Percentiles rank a stretch among this genome's conserved stretches.
phyloP scores from a whole-genome alignment of 2,797 vertebrate species.

The Sebastes ruberrimus region DNA sequence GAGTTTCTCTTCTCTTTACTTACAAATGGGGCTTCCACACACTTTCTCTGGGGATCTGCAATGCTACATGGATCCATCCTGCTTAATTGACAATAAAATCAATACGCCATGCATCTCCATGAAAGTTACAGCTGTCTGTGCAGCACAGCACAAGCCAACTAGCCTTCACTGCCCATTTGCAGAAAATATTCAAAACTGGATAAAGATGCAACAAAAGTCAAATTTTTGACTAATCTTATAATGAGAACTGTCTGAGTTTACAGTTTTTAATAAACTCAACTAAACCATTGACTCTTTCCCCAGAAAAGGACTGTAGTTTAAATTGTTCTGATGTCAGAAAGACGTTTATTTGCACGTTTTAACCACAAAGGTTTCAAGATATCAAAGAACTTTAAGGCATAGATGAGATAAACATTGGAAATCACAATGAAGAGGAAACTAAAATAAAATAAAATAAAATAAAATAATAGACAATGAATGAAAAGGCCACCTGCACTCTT shows the following conservation, averaged over 20 bases:
- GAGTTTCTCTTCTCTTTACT: constrained; percentile 3
- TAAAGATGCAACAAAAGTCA: background rate
- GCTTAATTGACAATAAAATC: constrained; percentile 55
- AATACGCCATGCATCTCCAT: constrained; percentile 11
- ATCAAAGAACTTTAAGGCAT: background rate
- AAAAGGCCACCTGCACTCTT: background rate
- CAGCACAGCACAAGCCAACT: background rate
- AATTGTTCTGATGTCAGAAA: too few relatives aligned
- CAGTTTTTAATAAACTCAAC: too few relatives aligned
- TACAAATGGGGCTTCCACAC: constrained; percentile 10
- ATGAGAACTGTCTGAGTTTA: background rate
- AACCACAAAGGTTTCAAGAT: too few relatives aligned
- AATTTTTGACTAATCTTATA: background rate
- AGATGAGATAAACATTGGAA: background rate
- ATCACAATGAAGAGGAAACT: background rate
- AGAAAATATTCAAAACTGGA: background rate
- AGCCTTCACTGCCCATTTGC: background rate
- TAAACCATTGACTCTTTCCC: too few relatives aligned
- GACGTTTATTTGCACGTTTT: background rate
- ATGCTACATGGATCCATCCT: constrained; percentile 1
- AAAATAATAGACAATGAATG: background rate
- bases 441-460: background rate
- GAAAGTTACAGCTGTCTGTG: background rate
- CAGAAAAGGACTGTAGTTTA: too few relatives aligned
- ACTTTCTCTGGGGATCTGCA: constrained; percentile 12